phyloP scores from a whole-genome alignment of 1,140 invertebrate genomes.

The Hycleus phaleratus region DNA sequence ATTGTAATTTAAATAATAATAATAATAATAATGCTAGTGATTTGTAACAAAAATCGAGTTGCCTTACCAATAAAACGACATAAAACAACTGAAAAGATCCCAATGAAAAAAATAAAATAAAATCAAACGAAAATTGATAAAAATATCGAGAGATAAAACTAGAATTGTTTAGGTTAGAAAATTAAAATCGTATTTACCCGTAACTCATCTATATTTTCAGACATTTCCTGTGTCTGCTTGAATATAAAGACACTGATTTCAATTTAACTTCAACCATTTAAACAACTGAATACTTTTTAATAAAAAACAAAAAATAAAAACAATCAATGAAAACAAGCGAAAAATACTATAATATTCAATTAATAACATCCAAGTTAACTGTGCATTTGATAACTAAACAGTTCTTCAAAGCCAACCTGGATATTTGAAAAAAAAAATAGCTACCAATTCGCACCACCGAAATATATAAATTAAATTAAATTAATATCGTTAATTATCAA shows the following conservation, averaged over 20 bases:
- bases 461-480: not conserved
- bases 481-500: too few species aligned
- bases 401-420: constrained; percentile 2
- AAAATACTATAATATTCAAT: not conserved
- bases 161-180: not conserved
- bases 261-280: constrained; percentile 15
- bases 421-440: not conserved
- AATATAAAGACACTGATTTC: constrained; percentile 1
- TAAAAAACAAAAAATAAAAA: too few species aligned
- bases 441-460: not conserved
- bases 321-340: too few species aligned
- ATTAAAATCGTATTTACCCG: constrained; percentile 28
- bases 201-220: constrained; percentile 38
- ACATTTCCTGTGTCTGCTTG: constrained; percentile 33
- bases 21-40: not conserved
- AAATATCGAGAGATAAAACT: too few species aligned
- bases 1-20: not conserved
- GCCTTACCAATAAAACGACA: not conserved
- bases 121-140: not conserved
- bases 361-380: constrained; percentile 6
- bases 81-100: not conserved
- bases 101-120: not conserved
- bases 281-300: constrained; percentile 6
- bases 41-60: not conserved
- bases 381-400: not conserved